Base-by-base conservation (phyloP, 2,113 vertebrate species). In the Gavia stellata region DNA sequence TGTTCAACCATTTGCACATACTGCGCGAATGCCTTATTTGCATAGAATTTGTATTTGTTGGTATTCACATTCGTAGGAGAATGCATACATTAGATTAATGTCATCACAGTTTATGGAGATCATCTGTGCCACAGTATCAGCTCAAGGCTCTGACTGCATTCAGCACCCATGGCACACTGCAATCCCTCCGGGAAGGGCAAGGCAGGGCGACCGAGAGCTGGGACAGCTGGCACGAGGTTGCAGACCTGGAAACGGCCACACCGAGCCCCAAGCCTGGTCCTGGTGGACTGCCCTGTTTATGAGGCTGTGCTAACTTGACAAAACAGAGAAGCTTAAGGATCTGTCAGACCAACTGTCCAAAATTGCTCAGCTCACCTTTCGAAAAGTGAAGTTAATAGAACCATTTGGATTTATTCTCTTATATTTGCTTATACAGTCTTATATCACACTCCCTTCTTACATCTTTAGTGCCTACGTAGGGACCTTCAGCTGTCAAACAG, bases 41-140 rank as follows among this genome's bases (percentile, higher is more conserved):
- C 94, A 94, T 94, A 56, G 94, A 34, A 97, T 94, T 95, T 96
- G 88, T 96, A 87, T 95, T 95, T 95, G 94, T 96, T 95, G 94
- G 77, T 94, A 87, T 85, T 95, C 92, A 94, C 92, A 89, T 96
- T 92, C 1, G 23, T 82, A 87, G 86, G 83, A 58, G 78, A 94
- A 94, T 0, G 66, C 92, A 91, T 95, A 96, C 84, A 94, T 95
- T 93, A 95, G 92, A 78, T 81, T 89, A 87, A 94, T 91, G 95
- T 89, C 91, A 94, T 94, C 78, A 89, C 96, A 97, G 94, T 87
- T 96, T 90, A 88, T 86, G 90, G 92, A 86, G 91, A 96, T 95
- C 88, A 92, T 92, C 96, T 96, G 94, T 90, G 95, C 81, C 89
- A 80, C 19, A 40, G 81, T 53, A 75, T 7, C 52, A 62, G 77